phyloP scores from a whole-genome alignment of 2,113 vertebrate species.

The Corydoras maculifer region DNA sequence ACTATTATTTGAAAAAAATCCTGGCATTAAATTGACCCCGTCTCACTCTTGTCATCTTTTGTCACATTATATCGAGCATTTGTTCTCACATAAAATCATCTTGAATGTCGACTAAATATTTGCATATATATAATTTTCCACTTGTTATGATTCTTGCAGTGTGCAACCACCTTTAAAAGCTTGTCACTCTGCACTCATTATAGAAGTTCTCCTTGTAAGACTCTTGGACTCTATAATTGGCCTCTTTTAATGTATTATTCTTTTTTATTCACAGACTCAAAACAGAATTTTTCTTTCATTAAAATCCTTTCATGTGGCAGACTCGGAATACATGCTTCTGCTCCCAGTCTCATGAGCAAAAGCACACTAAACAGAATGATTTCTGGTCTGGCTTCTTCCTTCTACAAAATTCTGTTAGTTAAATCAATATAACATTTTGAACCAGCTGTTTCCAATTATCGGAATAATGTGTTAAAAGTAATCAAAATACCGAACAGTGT shows the following conservation, averaged over 20 bases:
- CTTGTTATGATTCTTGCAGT: no score
- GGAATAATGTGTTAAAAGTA: no score
- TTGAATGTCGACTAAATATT: no score
- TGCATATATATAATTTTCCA: no score
- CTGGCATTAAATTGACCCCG: no score
- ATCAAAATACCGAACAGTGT: no score
- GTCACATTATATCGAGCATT: no score
- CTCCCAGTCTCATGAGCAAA: background rate
- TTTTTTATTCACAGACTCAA: background rate
- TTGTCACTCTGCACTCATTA: constrained; percentile 1
- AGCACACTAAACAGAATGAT: background rate
- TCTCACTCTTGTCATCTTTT: no score
- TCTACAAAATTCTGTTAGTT: background rate
- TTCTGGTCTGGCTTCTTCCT: background rate
- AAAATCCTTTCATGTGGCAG: background rate
- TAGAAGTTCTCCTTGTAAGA: constrained; percentile 1
- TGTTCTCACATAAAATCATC: no score
- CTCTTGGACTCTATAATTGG: background rate
- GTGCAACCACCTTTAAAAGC: constrained; percentile 5
- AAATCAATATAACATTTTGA: constrained; percentile 5
- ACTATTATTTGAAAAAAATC: no score
- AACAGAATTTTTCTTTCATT: constrained; percentile 3
- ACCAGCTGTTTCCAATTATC: constrained; percentile 1
- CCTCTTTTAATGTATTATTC: constrained; percentile 18
- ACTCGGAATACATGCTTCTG: background rate